Evolutionary conservation across 1,140 invertebrate species (phyloP), one percentile per base, ranked within the genome.

Genomic region (Centruroides vittatus): DNA sequence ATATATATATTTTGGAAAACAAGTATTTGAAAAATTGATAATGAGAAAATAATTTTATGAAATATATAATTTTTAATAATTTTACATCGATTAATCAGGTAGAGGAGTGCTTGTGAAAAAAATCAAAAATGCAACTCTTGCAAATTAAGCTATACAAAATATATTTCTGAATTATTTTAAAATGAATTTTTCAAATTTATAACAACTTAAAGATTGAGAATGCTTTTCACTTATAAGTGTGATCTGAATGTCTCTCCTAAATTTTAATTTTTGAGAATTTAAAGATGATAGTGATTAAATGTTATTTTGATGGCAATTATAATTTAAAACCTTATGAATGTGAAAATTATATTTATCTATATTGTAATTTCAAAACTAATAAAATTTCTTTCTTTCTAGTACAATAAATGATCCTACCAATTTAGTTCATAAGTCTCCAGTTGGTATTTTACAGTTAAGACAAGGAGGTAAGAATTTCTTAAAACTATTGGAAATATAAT

Each of bases 351-450:
- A 48, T 58, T 58, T 48, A 35, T 58, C 35, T 10, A 51, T n/a
- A 51, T n/a, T 51, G 34, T 12, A 51, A 51, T 12, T 59, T 59
- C 13, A 11, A 35, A 59, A 56, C 47, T 51, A 52, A 7, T 35
- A 23, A 47, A 57, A 5, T 60, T 23, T 57, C 63, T 67, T 64
- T 58, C 59, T 54, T 71, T 75, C 35, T 65, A 77, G 74, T 67
- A 74, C 73, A 54, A 77, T 79, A 35, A 90, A 86, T 72, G 90
- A 94, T 65, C 86, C 89, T 1, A 86, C 88, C 71, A 85, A 86
- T 67, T 78, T 93, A 53, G 84, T 97, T 55, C 87, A 91, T 70
- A 92, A 91, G 73, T 92, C 88, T 65, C 84, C 90, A 47, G 85
- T 96, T 65, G 93, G 93, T 36, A 74, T 81, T 54, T 65, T 81